Conservation (phyloP, 2,113 vertebrate species). For the Ceuthmochares aereus region DNA sequence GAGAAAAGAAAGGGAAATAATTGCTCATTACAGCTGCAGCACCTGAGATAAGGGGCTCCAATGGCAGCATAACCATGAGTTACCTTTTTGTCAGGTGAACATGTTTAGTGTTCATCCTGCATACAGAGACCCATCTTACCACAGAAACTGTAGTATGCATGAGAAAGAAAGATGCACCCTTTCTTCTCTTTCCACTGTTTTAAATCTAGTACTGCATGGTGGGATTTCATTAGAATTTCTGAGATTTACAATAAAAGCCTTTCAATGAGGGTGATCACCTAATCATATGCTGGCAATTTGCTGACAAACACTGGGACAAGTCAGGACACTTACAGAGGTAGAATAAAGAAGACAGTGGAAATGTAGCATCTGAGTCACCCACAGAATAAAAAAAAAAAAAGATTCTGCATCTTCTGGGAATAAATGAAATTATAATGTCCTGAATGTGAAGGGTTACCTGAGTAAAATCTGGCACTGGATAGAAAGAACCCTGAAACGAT, state of each 20-base stretch:
- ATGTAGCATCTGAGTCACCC: neutral
- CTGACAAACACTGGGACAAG: neutral
- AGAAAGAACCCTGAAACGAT: neutral
- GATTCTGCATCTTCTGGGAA: neutral
- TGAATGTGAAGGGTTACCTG: neutral
- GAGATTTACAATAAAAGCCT: neutral
- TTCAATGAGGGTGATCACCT: neutral
- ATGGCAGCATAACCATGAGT: neutral
- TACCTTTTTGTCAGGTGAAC: neutral
- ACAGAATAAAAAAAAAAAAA: neutral
- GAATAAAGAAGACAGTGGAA: neutral
- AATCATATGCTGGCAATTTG: neutral
- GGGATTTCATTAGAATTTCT: neutral
- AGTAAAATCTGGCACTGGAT: neutral
- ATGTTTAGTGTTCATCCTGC: neutral
- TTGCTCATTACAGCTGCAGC: neutral
- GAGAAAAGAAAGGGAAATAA: neutral
- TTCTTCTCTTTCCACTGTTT: neutral
- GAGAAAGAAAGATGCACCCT: neutral
- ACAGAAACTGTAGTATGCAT: neutral
- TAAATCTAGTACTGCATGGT: neutral
- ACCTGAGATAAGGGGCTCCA: neutral
- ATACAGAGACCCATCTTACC: neutral
- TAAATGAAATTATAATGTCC: neutral
- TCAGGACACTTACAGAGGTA: neutral